Evolutionary conservation across 1,140 invertebrate species (phyloP).

Genomic region (Littorina saxatilis): DNA sequence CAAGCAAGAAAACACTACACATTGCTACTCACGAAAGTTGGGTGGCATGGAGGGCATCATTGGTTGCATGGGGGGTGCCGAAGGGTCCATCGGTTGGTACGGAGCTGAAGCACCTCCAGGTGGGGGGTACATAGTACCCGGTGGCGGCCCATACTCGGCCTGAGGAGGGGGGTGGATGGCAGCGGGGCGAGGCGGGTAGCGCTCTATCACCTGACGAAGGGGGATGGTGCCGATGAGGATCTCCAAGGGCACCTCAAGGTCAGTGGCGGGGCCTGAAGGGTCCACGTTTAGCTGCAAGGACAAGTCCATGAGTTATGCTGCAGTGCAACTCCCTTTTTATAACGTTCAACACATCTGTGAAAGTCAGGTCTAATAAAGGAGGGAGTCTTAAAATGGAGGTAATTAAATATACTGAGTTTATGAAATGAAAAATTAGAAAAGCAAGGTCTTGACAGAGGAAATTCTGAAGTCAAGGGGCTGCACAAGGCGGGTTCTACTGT

Average conservation of each 20-base stretch:
- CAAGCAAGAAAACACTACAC: no score
- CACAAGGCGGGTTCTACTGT: no score
- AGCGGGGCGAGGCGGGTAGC: slow-evolving; percentile 37
- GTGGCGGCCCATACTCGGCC: not conserved
- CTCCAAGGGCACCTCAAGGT: slow-evolving; percentile 58
- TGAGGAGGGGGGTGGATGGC: not conserved
- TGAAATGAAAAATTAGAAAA: no score
- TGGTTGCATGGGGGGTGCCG: not conserved
- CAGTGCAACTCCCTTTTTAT: no score
- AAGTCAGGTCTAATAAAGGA: no score
- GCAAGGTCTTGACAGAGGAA: no score
- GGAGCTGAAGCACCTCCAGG: not conserved
- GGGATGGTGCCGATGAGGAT: slow-evolving; percentile 63
- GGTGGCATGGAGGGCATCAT: slow-evolving; percentile 3
- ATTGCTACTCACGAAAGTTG: slow-evolving; percentile 23
- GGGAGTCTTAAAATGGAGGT: no score
- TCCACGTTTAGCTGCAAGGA: slow-evolving; percentile 56
- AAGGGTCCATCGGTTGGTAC: not conserved
- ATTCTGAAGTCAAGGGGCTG: no score
- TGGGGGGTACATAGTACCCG: not conserved
- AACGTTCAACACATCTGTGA: no score
- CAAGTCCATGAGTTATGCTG: not conserved
- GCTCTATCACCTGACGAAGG: slow-evolving; percentile 42
- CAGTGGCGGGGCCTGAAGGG: slow-evolving; percentile 56
- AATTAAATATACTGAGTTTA: not conserved